phyloP scores from a whole-genome alignment of 53 echinoderm and acorn worm species.

The Paracentrotus lividus region DNA sequence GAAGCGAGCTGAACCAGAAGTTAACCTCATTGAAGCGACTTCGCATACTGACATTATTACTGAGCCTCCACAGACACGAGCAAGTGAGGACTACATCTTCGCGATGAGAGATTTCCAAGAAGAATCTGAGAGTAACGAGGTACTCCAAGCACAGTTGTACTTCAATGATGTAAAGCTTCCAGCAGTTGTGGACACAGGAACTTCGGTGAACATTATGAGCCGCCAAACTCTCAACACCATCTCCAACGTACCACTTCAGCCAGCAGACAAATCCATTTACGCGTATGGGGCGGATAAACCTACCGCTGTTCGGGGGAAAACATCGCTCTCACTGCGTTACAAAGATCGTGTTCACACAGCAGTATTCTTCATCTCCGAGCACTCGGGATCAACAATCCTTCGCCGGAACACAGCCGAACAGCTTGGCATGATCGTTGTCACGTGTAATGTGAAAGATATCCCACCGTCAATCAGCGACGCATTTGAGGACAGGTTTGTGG shows the following conservation, averaged over 20 bases:
- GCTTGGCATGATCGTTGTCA: conserved; percentile 35
- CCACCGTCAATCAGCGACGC: conserved; percentile 46
- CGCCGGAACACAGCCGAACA: conserved; percentile 49
- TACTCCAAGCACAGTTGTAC: no score
- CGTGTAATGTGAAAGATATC: not conserved
- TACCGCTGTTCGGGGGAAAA: not conserved
- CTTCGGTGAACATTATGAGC: not conserved
- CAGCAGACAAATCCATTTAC: not conserved
- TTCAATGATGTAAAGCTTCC: not conserved
- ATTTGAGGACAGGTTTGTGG: conserved; percentile 71
- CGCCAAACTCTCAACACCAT: not conserved
- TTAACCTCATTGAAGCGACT: not conserved
- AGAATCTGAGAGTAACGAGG: no score
- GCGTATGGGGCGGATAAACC: not conserved
- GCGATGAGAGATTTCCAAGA: not conserved
- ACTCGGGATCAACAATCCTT: conserved; percentile 66
- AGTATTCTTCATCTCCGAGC: conserved; percentile 67
- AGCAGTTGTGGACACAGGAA: not conserved
- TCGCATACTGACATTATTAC: not conserved
- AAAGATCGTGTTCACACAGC: conserved; percentile 5
- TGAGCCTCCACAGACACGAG: no score
- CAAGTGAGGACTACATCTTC: not conserved
- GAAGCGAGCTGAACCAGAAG: not conserved
- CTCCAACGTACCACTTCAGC: not conserved
- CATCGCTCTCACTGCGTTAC: not conserved